phyloP scores from a whole-genome alignment of 2,113 vertebrate genomes.

The Phodopus roborovskii region DNA sequence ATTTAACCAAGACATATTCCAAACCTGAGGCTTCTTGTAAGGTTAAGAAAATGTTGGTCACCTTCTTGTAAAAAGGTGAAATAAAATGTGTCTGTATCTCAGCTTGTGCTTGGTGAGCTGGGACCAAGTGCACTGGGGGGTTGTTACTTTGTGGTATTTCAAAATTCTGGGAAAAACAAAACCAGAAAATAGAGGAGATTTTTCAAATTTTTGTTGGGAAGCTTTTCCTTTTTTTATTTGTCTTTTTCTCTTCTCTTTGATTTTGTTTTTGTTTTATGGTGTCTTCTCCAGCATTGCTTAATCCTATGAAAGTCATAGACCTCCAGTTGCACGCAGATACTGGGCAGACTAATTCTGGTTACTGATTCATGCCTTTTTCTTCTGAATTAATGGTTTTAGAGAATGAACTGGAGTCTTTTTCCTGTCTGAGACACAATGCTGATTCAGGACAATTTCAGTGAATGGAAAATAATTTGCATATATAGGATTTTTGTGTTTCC shows the following conservation, averaged over 20 bases:
- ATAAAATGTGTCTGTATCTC: constrained; percentile 76
- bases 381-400: constrained; percentile 27
- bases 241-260: neutral
- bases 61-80: constrained; percentile 72
- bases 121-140: constrained; percentile 54
- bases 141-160: constrained; percentile 76
- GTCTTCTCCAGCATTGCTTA: constrained; percentile 2
- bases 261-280: neutral
- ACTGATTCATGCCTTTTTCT: constrained; percentile 19
- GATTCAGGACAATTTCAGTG: neutral
- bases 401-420: neutral
- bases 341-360: neutral
- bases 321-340: neutral
- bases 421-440: neutral
- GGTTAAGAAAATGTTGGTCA: constrained; percentile 71
- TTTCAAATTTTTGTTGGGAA: constrained; percentile 72
- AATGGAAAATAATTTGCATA: neutral
- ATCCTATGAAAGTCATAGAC: neutral
- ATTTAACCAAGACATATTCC: constrained; percentile 71
- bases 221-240: neutral
- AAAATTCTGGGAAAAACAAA: constrained; percentile 75
- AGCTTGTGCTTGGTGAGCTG: constrained; percentile 63
- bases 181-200: constrained; percentile 64
- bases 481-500: neutral
- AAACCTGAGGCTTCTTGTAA: constrained; percentile 70